Percentiles rank a stretch among this genome's conserved stretches.
phyloP scores from a whole-genome alignment of 2,888 invertebrate species.

The Plutella xylostella region DNA sequence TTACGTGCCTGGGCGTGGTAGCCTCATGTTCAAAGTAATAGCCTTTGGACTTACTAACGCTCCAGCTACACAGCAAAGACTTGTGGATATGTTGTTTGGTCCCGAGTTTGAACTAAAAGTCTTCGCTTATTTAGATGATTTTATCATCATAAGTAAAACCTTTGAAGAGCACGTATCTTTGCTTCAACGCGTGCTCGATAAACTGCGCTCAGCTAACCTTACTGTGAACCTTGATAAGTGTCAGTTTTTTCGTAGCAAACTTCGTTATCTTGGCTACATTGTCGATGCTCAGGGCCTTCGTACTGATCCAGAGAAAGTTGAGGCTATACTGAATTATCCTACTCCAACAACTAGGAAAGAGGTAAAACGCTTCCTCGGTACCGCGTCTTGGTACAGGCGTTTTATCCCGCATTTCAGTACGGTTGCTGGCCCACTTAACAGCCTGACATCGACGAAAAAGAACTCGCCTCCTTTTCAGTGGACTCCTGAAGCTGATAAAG shows the following conservation, averaged over 20 bases:
- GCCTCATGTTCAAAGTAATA: not conserved
- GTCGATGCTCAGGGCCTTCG: slow-evolving; percentile 23
- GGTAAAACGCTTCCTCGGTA: slow-evolving; percentile 17
- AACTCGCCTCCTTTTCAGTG: slow-evolving; percentile 17
- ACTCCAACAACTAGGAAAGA: slow-evolving; percentile 14
- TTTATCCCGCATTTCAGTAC: slow-evolving; percentile 21
- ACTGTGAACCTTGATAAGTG: slow-evolving; percentile 18
- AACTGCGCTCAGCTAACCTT: slow-evolving; percentile 17
- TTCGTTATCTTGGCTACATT: slow-evolving; percentile 13
- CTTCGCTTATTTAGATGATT: slow-evolving; percentile 20
- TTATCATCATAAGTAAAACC: slow-evolving; percentile 15
- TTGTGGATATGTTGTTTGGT: slow-evolving; percentile 19
- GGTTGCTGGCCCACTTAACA: slow-evolving; percentile 17
- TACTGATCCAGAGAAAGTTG: slow-evolving; percentile 22
- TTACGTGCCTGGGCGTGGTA: slow-evolving; percentile 9
- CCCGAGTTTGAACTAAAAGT: slow-evolving; percentile 18
- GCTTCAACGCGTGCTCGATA: slow-evolving; percentile 15
- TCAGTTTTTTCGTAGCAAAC: slow-evolving; percentile 3
- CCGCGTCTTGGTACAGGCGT: slow-evolving; percentile 21
- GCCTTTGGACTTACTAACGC: slow-evolving; percentile 19
- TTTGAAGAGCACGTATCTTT: slow-evolving; percentile 21
- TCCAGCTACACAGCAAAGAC: slow-evolving; percentile 22
- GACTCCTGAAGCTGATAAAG: slow-evolving; percentile 16
- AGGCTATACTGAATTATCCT: slow-evolving; percentile 19
- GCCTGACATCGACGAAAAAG: slow-evolving; percentile 10